Percentiles rank a stretch among this genome's conserved stretches.
Evolutionary conservation across 2,888 invertebrate species (phyloP).

Genomic region (Mythimna impura): DNA sequence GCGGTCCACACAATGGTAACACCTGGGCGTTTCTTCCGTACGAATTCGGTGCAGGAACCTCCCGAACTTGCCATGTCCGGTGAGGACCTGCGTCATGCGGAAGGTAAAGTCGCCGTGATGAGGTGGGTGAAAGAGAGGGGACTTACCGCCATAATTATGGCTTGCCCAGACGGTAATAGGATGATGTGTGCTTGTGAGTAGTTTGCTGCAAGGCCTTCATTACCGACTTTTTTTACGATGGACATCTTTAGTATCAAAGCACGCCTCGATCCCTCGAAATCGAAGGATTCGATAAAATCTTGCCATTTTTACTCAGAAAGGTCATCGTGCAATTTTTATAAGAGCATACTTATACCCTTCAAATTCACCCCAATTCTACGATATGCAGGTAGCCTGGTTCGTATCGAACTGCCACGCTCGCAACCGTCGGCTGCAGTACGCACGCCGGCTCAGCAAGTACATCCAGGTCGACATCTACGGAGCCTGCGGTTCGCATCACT

Average conservation of each 20-base stretch:
- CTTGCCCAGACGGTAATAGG: too few relatives aligned
- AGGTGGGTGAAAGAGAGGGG: too few relatives aligned
- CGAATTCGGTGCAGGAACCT: too few relatives aligned
- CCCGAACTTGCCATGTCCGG: too few relatives aligned
- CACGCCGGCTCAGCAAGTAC: constrained; percentile 95
- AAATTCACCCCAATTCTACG: neutral
- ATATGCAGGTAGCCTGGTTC: constrained; percentile 97
- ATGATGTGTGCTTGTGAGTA: neutral
- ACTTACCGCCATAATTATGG: too few relatives aligned
- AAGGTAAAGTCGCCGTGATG: too few relatives aligned
- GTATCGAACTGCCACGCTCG: constrained; percentile 99
- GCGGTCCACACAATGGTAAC: too few relatives aligned
- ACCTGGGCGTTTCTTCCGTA: too few relatives aligned
- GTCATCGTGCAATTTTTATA: neutral
- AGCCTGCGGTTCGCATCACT: constrained; percentile 95
- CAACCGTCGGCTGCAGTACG: constrained; percentile 97
- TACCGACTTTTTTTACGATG: neutral
- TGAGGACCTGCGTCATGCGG: too few relatives aligned
- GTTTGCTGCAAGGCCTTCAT: neutral
- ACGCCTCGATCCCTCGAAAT: neutral
- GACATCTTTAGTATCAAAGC: neutral
- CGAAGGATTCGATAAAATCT: neutral
- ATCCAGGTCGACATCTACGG: constrained; percentile 98
- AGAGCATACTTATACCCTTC: neutral
- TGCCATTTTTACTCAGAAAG: too few relatives aligned